Evolutionary conservation across 2,113 vertebrate species (phyloP).

Genomic region (Choloepus hoffmanni): DNA sequence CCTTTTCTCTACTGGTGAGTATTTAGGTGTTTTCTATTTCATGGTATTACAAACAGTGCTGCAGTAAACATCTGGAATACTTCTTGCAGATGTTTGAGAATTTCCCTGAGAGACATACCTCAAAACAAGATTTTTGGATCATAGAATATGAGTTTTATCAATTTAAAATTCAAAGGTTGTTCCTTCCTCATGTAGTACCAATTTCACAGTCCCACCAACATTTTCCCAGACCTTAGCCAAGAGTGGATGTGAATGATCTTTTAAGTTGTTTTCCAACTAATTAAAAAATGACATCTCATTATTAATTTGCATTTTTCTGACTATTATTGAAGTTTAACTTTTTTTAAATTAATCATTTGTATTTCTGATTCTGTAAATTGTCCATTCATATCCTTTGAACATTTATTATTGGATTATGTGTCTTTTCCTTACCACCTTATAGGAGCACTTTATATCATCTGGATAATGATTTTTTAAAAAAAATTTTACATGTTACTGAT

Average conservation of each 20-base stretch:
- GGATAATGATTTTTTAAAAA: not conserved
- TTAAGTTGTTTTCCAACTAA: not conserved
- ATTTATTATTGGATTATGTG: not conserved
- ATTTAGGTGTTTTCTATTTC: not conserved
- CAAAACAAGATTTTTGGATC: constrained; percentile 17
- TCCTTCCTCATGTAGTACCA: not conserved
- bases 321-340: not conserved
- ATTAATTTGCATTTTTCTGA: not conserved
- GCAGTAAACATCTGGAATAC: not conserved
- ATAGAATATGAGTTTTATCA: not conserved
- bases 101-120: not conserved
- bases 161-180: not conserved
- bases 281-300: not conserved
- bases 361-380: not conserved
- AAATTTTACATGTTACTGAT: not conserved
- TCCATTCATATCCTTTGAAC: not conserved
- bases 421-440: not conserved
- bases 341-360: not conserved
- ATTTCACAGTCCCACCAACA: not conserved
- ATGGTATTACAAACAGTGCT: not conserved
- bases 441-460: not conserved
- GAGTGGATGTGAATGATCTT: not conserved
- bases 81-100: not conserved
- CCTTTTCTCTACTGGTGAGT: not conserved
- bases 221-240: not conserved